Evolutionary conservation across 23 tunicate species (phyloP), one percentile per base, ranked within the genome.

Genomic region (Pegea sp.): DNA sequence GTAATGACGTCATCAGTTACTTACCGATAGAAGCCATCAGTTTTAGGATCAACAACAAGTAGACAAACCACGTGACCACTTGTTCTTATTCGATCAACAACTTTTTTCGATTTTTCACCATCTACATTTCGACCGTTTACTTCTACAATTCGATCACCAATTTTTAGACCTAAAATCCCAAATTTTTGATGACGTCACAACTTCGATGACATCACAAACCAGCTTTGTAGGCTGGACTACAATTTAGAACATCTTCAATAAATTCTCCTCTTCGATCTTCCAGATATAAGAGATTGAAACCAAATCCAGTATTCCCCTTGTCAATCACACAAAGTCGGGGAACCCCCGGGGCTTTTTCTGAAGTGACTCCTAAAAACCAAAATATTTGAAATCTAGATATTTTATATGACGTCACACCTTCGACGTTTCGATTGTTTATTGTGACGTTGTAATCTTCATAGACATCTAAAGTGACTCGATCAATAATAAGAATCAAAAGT

Each of bases 261-360:
- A 58, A 91, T 68, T 91, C 99, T 56, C 99, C 99, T 58, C 78
- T 67, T 58, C 99, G 62, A 44, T 91, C 99, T 64, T 91, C 99
- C 5, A 79, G 72, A 65, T 78, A 91, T 2, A 91, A 57, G 24
- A 91, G 68, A 58, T 74, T 68, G 53, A 91, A 91, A 52, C 99
- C 99, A 55, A 63, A 91, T 3, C 99, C 99, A 6, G 61, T 22
- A 7, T 65, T 54, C 1, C 29, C 61, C 48, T 74, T 81, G 13
- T 55, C 69, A 1, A 91, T 25, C 43, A 58, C 69, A 52, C 81
- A 74, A 2, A 78, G 56, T n/a, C 87, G 65, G 20, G 99, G 99
- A 52, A 44, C 49, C 61, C 77, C 77, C 22, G 77, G 81, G 26
- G 32, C 22, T 19, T 56, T 51, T 29, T 53, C 88, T 26, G 58